Evolutionary conservation across 2,888 invertebrate genomes (phyloP).

Genomic region (Drosophila phalerata): DNA sequence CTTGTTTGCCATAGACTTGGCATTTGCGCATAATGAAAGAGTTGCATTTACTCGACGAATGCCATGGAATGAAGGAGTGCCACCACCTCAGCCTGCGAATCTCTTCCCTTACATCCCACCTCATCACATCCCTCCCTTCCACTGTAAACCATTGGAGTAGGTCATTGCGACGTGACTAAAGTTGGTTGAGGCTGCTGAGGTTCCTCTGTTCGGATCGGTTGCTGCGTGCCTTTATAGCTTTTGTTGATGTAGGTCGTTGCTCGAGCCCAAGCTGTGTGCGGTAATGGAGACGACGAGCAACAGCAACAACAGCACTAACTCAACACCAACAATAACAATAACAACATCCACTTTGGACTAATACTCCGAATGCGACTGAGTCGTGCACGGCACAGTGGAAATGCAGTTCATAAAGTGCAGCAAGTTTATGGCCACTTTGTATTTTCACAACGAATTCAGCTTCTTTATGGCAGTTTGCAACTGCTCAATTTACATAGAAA

Average conservation of each 20-base stretch:
- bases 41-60: conserved; percentile 67
- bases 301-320: conserved; percentile 6
- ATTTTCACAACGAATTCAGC: conserved; percentile 60
- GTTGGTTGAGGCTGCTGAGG: conserved; percentile 45
- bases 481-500: conserved; percentile 74
- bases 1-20: conserved; percentile 65
- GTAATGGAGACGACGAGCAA: conserved; percentile 50
- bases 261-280: conserved; percentile 30
- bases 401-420: conserved; percentile 69
- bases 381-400: conserved; percentile 27
- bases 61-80: conserved; percentile 56
- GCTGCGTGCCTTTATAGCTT: conserved; percentile 64
- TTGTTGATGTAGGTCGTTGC: conserved; percentile 77
- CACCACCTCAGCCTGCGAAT: conserved; percentile 16
- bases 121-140: conserved; percentile 1
- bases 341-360: conserved; percentile 19
- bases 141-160: conserved; percentile 51
- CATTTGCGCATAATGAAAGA: conserved; percentile 74
- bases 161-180: conserved; percentile 68
- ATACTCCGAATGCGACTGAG: conserved; percentile 28
- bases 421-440: conserved; percentile 75
- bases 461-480: conserved; percentile 62
- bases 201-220: conserved; percentile 33
- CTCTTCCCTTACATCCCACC: background rate
- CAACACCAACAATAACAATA: background rate